Evolutionary conservation across 1,140 invertebrate species (phyloP).

Genomic region (Diabrotica virgifera): DNA sequence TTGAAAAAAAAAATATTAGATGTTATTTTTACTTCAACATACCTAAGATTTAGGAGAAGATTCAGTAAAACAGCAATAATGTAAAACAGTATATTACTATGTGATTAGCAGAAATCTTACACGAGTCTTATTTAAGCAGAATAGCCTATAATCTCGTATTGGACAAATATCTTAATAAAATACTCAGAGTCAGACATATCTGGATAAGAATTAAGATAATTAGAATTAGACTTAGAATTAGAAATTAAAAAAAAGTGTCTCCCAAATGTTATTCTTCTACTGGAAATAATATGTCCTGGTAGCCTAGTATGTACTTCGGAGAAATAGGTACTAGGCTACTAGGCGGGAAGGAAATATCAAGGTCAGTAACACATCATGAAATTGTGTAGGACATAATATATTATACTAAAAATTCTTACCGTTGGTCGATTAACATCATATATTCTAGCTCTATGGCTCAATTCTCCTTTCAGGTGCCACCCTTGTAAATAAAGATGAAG

Average conservation of each 20-base stretch:
- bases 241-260: not conserved
- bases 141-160: too few relatives aligned
- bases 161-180: too few relatives aligned
- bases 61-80: too few relatives aligned
- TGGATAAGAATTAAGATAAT: too few relatives aligned
- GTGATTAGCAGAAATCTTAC: too few relatives aligned
- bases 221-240: too few relatives aligned
- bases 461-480: constrained; percentile 45
- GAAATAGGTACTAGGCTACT: not conserved
- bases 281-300: not conserved
- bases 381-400: not conserved
- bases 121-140: too few relatives aligned
- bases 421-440: constrained; percentile 36
- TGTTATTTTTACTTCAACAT: too few relatives aligned
- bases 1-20: too few relatives aligned
- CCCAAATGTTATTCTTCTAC: not conserved
- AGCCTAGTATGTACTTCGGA: not conserved
- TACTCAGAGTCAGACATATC: too few relatives aligned
- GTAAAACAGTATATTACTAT: too few relatives aligned
- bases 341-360: not conserved
- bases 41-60: too few relatives aligned
- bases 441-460: constrained; percentile 43
- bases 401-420: constrained; percentile 27
- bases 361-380: not conserved
- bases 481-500: constrained; percentile 38